Percentiles rank a stretch among this genome's conserved stretches.
Evolutionary conservation across 2,113 vertebrate species (phyloP).

Genomic region (Channa argus): DNA sequence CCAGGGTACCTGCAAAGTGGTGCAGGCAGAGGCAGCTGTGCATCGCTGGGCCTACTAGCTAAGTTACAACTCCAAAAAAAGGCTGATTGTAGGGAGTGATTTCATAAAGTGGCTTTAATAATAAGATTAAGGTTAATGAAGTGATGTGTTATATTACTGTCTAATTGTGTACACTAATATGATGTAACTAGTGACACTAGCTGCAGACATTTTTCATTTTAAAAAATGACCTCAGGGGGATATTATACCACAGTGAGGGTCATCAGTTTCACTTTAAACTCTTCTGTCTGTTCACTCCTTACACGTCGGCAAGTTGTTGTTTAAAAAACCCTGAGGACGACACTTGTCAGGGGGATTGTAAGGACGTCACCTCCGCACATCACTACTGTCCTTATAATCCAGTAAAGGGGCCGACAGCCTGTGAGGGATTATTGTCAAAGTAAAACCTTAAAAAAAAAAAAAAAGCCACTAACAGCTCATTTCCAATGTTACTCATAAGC

Average conservation of each 20-base stretch:
- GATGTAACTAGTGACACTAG: too few relatives aligned
- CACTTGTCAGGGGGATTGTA: constrained; percentile 19
- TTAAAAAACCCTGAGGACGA: not conserved
- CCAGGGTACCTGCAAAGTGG: too few relatives aligned
- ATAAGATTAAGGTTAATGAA: too few relatives aligned
- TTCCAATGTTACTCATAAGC: not conserved
- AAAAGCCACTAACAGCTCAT: constrained; percentile 2
- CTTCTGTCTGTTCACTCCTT: not conserved
- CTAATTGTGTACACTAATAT: too few relatives aligned
- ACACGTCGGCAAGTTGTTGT: not conserved
- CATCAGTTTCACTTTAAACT: not conserved
- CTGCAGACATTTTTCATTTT: too few relatives aligned
- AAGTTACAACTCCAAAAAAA: too few relatives aligned
- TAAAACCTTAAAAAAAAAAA: constrained; percentile 8
- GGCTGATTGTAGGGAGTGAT: too few relatives aligned
- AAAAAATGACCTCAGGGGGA: constrained; percentile 3
- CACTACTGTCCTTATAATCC: constrained; percentile 34
- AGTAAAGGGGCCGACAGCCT: not conserved
- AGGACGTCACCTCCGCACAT: not conserved
- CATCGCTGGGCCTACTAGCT: too few relatives aligned
- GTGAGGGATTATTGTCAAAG: constrained; percentile 41
- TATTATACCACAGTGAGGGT: not conserved
- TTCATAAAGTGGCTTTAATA: too few relatives aligned
- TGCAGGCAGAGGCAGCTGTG: too few relatives aligned
- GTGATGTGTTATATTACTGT: too few relatives aligned